These are phyloP conservation scores for Cichlasoma orientale DNA, from an alignment of 2,797 vertebrate genomes.

Conservation along the genomic window DNA sequence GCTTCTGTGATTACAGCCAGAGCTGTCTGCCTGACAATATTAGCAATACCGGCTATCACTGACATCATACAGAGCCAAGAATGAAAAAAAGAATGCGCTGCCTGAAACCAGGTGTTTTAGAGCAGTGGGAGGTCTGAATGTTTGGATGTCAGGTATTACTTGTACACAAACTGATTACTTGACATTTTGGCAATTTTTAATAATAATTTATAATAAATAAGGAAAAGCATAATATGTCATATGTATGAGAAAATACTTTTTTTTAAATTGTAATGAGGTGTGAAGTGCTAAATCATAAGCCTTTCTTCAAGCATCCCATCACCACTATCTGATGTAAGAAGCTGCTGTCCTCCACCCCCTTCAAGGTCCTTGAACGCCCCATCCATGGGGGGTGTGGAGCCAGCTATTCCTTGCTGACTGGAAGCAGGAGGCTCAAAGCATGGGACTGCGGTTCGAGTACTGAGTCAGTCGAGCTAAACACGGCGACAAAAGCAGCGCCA, in stretches of 20 bases:
- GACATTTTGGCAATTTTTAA: too few species aligned
- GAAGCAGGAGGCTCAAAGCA: slow-evolving; percentile 44
- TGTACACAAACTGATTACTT: not conserved
- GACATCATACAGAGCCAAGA: not conserved
- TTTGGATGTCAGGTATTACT: not conserved
- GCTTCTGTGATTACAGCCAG: not conserved
- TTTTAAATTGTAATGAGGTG: too few species aligned
- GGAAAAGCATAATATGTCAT: not conserved
- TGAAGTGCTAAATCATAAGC: not conserved
- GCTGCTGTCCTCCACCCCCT: slow-evolving; percentile 8
- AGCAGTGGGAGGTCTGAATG: not conserved
- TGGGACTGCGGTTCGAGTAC: slow-evolving; percentile 62
- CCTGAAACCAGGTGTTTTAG: not conserved
- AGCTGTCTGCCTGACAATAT: not conserved
- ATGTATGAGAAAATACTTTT: not conserved
- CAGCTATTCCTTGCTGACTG: slow-evolving; percentile 56
- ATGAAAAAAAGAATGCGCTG: not conserved
- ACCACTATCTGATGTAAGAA: not conserved
- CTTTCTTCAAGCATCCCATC: not conserved
- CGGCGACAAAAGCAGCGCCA: slow-evolving; percentile 24
- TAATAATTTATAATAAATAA: not conserved
- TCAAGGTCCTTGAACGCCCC: slow-evolving; percentile 45
- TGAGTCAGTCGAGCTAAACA: slow-evolving; percentile 42
- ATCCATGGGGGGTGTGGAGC: slow-evolving; percentile 65
- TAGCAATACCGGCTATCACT: not conserved